These are phyloP conservation scores for Drosophila limbata DNA, from an alignment of 2,888 invertebrate species.

Conservation along the genomic window DNA sequence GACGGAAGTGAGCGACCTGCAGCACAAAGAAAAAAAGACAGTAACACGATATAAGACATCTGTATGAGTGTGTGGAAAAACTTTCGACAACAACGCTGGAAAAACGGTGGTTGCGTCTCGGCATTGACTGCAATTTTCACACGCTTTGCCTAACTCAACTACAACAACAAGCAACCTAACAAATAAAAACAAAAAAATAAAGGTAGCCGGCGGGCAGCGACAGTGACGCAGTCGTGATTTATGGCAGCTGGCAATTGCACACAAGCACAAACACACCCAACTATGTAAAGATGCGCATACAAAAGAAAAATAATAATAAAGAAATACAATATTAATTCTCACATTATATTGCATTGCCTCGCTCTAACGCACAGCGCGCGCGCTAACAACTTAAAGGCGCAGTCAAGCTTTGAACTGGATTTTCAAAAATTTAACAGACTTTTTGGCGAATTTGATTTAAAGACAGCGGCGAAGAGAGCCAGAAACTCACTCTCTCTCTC, in stretches of 20 bases:
- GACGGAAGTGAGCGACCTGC: conserved; percentile 70
- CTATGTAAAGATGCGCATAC: background rate
- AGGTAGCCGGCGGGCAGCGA: conserved; percentile 48
- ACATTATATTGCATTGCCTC: conserved; percentile 44
- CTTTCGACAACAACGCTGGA: conserved; percentile 45
- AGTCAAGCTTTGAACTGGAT: conserved; percentile 37
- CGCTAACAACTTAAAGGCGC: conserved; percentile 32
- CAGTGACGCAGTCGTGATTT: conserved; percentile 49
- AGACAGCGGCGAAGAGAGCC: conserved; percentile 43
- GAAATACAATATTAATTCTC: conserved; percentile 40
- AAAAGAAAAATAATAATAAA: conserved; percentile 26
- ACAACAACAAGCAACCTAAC: conserved; percentile 6
- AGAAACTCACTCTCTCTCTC: conserved; percentile 18
- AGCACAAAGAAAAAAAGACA: conserved; percentile 62
- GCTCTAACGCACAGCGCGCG: conserved; percentile 45
- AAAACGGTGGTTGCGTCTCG: conserved; percentile 56
- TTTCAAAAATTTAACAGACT: conserved; percentile 64
- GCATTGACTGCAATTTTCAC: conserved; percentile 72
- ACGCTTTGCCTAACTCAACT: conserved; percentile 54
- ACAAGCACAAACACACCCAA: conserved; percentile 10
- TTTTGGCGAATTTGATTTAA: conserved; percentile 52
- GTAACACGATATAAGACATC: conserved; percentile 47
- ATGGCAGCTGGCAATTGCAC: conserved; percentile 53
- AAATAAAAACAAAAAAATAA: conserved; percentile 16
- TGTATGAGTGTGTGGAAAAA: conserved; percentile 45